A percentile compares a stretch with the other conserved stretches of the same genome.
phyloP scores from a whole-genome alignment of 2,113 vertebrate species.

The Carassius auratus region DNA sequence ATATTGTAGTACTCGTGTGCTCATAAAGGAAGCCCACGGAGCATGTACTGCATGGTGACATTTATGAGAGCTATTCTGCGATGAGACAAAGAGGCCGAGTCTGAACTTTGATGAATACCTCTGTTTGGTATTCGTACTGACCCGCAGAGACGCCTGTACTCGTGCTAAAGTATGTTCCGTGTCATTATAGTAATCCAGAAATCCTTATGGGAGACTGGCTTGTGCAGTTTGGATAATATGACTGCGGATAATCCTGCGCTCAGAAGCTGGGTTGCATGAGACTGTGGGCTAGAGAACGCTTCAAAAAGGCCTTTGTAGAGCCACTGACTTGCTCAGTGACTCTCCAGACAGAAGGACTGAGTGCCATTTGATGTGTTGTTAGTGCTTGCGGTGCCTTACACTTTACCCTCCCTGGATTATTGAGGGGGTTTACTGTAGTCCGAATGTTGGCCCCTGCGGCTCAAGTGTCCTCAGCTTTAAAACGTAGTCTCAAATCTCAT shows the following conservation, averaged over 20 bases:
- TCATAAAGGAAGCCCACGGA: slow-evolving; percentile 52
- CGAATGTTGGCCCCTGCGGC: background rate
- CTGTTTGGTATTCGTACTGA: slow-evolving; percentile 45
- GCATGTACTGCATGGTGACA: slow-evolving; percentile 52
- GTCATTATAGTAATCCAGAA: slow-evolving; percentile 43
- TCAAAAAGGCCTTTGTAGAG: slow-evolving; percentile 40
- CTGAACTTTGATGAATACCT: slow-evolving; percentile 42
- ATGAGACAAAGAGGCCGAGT: slow-evolving; percentile 54
- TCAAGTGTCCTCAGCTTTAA: slow-evolving; percentile 10
- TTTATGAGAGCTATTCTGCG: slow-evolving; percentile 48
- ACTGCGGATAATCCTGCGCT: slow-evolving; percentile 46
- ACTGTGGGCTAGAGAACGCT: slow-evolving; percentile 25
- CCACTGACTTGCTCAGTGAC: slow-evolving; percentile 6
- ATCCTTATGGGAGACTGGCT: slow-evolving; percentile 41
- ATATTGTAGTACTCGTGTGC: slow-evolving; percentile 49
- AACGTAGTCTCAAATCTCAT: slow-evolving; percentile 12
- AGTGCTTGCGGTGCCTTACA: background rate
- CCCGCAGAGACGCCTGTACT: slow-evolving; percentile 37
- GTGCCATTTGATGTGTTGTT: slow-evolving; percentile 13
- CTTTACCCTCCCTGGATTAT: slow-evolving; percentile 12
- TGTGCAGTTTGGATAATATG: slow-evolving; percentile 40
- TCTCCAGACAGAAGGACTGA: slow-evolving; percentile 13
- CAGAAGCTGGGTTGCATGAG: slow-evolving; percentile 39
- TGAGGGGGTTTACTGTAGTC: background rate
- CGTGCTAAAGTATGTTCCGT: slow-evolving; percentile 44